Conservation (phyloP, 2,797 vertebrate genomes). For the Muraenolepis orangiensis region DNA sequence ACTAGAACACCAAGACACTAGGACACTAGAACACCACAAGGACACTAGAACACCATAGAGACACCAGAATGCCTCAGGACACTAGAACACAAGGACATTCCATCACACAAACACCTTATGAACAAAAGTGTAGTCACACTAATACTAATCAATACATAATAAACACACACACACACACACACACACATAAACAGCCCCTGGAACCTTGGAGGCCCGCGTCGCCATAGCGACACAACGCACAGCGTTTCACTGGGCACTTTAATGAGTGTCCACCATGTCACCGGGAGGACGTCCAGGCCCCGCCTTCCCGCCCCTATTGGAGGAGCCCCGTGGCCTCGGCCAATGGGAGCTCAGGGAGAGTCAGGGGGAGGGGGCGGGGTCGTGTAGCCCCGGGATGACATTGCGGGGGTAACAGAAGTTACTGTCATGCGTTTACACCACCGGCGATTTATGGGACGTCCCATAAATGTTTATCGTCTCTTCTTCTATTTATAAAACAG, state of each 20-base stretch:
- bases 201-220: not conserved
- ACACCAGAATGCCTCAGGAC: no score
- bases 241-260: slow-evolving; percentile 41
- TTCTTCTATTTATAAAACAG: slow-evolving; percentile 78
- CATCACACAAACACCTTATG: not conserved
- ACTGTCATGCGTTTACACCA: slow-evolving; percentile 73
- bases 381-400: slow-evolving; percentile 68
- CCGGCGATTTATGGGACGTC: slow-evolving; percentile 67
- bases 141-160: not conserved
- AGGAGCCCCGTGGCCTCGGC: slow-evolving; percentile 16
- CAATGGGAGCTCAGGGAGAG: slow-evolving; percentile 49
- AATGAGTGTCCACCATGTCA: slow-evolving; percentile 57
- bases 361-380: slow-evolving; percentile 21
- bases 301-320: no score
- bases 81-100: not conserved
- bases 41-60: no score
- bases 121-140: not conserved
- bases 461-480: slow-evolving; percentile 82
- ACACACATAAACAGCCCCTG: not conserved
- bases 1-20: no score
- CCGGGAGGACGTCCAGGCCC: slow-evolving; percentile 32
- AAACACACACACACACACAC: no score
- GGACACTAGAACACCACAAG: no score
- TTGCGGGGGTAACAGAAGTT: slow-evolving; percentile 72
- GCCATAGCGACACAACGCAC: not conserved